Percentiles rank a stretch among this genome's conserved stretches.
These are phyloP conservation scores for Onychomys leucogaster DNA, from an alignment of 2,797 vertebrate species.

Conservation along the genomic window DNA sequence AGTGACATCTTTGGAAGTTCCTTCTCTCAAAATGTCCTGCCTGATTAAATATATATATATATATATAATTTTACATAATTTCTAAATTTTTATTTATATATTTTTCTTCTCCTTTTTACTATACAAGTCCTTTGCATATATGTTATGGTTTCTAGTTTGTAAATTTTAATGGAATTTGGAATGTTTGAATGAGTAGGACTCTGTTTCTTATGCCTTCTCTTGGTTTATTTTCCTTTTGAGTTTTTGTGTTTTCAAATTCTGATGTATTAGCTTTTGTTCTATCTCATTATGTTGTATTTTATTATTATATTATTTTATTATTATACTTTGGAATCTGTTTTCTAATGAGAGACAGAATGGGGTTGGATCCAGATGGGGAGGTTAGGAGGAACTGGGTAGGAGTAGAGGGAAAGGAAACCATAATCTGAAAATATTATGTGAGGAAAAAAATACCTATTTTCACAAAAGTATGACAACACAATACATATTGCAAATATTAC, in stretches of 20 bases:
- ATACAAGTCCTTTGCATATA: too few relatives aligned
- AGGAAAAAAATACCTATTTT: not conserved
- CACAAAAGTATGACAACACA: not conserved
- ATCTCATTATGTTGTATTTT: not conserved
- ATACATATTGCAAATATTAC: not conserved
- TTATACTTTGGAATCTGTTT: not conserved
- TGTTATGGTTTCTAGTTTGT: not conserved
- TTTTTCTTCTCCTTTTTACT: not conserved
- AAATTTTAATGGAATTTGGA: not conserved
- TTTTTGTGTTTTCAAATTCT: not conserved
- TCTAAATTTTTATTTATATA: not conserved
- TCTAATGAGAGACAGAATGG: not conserved
- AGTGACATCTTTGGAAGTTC: not conserved
- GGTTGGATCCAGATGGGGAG: not conserved
- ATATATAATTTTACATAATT: not conserved
- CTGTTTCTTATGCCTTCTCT: not conserved
- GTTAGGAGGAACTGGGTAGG: not conserved
- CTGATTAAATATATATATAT: too few relatives aligned
- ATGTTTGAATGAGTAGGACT: not conserved
- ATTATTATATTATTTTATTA: not conserved
- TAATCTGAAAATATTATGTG: not conserved
- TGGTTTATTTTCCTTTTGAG: not conserved
- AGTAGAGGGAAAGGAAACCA: not conserved
- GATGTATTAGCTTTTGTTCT: not conserved
- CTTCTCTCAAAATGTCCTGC: not conserved